Evolutionary conservation across 92 coral and sea anemone species (phyloP).

Genomic region (Siderastrea siderea): DNA sequence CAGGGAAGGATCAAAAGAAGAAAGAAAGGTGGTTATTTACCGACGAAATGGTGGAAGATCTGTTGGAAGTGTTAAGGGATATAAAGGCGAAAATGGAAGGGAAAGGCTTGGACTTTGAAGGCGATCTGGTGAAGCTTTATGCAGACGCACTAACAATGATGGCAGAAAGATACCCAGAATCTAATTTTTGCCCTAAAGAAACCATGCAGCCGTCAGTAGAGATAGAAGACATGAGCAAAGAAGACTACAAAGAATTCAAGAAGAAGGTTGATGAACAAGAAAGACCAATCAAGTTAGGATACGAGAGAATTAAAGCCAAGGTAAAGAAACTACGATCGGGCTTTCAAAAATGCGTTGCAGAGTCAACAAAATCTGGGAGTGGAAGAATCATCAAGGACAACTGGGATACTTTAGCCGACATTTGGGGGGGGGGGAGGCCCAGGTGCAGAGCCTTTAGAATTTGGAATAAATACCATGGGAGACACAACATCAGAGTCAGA

Average conservation of each 20-base stretch:
- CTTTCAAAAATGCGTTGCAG: slow-evolving; percentile 43
- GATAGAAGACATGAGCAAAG: slow-evolving; percentile 45
- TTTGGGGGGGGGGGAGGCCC: slow-evolving; percentile 61
- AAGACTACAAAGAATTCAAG: slow-evolving; percentile 39
- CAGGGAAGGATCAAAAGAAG: not conserved
- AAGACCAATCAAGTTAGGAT: slow-evolving; percentile 29
- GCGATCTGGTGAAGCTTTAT: slow-evolving; percentile 20
- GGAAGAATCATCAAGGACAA: slow-evolving; percentile 34
- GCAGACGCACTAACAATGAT: slow-evolving; percentile 18
- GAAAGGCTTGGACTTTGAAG: slow-evolving; percentile 24
- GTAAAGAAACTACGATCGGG: slow-evolving; percentile 38
- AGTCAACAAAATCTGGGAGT: slow-evolving; percentile 30
- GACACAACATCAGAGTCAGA: slow-evolving; percentile 7
- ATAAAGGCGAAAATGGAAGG: slow-evolving; percentile 17
- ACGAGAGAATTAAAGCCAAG: slow-evolving; percentile 40
- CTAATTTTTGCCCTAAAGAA: slow-evolving; percentile 5
- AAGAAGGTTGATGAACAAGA: slow-evolving; percentile 5
- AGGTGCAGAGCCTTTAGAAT: slow-evolving; percentile 39
- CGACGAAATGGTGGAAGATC: slow-evolving; percentile 23
- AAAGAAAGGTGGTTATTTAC: slow-evolving; percentile 13
- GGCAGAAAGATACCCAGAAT: slow-evolving; percentile 23
- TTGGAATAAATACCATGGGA: slow-evolving; percentile 36
- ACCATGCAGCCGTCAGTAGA: slow-evolving; percentile 8
- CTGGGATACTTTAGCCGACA: slow-evolving; percentile 32
- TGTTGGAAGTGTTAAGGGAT: slow-evolving; percentile 12